Percentiles rank a stretch among this genome's conserved stretches.
These are phyloP conservation scores for Tipula unca DNA, from an alignment of 2,888 invertebrate genomes.

Conservation along the genomic window DNA sequence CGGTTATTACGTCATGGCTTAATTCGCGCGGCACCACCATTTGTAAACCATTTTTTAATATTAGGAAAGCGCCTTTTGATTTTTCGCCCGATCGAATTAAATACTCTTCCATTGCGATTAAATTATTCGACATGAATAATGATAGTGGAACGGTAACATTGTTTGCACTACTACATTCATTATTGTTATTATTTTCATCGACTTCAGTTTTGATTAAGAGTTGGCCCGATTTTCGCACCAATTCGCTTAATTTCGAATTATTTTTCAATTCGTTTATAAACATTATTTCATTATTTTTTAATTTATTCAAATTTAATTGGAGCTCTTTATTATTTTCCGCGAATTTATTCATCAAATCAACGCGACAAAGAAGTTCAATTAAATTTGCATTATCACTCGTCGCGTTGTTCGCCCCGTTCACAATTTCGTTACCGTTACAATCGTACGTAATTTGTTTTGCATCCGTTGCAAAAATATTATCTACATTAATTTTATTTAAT, in stretches of 20 bases:
- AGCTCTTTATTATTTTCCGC: constrained; percentile 57
- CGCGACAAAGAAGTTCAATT: neutral
- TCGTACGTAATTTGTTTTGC: constrained; percentile 37
- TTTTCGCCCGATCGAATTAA: constrained; percentile 48
- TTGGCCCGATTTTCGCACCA: constrained; percentile 64
- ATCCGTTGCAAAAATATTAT: constrained; percentile 14
- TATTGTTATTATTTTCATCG: neutral
- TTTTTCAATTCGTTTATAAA: constrained; percentile 31
- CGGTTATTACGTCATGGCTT: constrained; percentile 61
- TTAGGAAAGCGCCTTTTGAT: constrained; percentile 50
- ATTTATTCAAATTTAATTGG: constrained; percentile 51
- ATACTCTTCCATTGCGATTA: constrained; percentile 69
- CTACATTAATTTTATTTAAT: neutral
- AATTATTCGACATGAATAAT: constrained; percentile 58
- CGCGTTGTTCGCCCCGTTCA: neutral
- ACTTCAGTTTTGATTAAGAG: constrained; percentile 45
- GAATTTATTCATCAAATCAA: constrained; percentile 51
- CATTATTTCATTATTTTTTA: constrained; percentile 31
- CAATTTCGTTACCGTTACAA: constrained; percentile 45
- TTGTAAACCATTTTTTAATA: constrained; percentile 64
- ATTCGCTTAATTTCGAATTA: constrained; percentile 59
- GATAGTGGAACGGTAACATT: constrained; percentile 50
- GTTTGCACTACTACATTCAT: neutral
- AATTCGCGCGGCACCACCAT: constrained; percentile 70
- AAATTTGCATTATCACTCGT: neutral